Conservation (phyloP, 2,113 vertebrate species). For the Tupaia chinensis region DNA sequence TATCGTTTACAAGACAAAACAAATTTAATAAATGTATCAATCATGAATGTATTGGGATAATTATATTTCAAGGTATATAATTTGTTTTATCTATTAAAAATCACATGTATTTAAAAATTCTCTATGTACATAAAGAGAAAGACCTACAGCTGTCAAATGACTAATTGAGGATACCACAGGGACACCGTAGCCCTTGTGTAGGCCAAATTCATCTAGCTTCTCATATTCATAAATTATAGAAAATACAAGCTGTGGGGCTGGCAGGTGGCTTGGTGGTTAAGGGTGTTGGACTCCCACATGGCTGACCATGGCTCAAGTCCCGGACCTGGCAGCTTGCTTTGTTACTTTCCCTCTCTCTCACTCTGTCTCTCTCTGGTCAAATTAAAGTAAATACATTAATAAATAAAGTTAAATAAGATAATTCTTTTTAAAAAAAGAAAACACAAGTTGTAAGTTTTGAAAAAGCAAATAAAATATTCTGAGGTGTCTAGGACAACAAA, state of each 20-base stretch:
- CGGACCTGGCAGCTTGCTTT: too few relatives aligned
- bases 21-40: neutral
- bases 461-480: neutral
- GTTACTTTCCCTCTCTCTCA: too few relatives aligned
- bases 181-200: neutral
- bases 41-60: neutral
- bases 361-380: too few relatives aligned
- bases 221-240: neutral
- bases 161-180: neutral
- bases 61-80: neutral
- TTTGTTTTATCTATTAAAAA: neutral
- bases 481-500: neutral
- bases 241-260: neutral
- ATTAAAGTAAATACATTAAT: too few relatives aligned
- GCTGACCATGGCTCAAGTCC: too few relatives aligned
- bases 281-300: too few relatives aligned
- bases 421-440: neutral
- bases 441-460: neutral
- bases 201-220: neutral
- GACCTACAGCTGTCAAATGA: neutral
- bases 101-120: neutral
- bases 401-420: too few relatives aligned
- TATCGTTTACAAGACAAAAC: neutral
- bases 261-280: too few relatives aligned
- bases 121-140: neutral